These are phyloP conservation scores for Phaedon cochleariae DNA, from an alignment of 2,888 invertebrate genomes.

Conservation along the genomic window DNA sequence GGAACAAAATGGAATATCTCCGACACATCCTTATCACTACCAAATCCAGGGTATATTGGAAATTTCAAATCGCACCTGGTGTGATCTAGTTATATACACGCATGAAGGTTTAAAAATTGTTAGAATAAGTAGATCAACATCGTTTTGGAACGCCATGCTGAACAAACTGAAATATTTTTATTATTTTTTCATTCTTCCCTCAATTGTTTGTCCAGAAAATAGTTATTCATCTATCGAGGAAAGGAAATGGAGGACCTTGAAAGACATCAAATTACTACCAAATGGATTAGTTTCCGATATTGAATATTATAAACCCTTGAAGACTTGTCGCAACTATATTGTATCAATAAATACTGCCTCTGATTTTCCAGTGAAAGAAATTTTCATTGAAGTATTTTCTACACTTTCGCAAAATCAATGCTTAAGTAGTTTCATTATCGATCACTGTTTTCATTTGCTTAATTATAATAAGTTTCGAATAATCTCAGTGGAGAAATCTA, in stretches of 20 bases:
- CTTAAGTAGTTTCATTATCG: constrained; percentile 18
- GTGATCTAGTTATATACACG: constrained; percentile 12
- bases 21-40: neutral
- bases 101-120: constrained; percentile 17
- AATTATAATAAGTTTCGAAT: constrained; percentile 14
- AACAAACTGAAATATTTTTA: constrained; percentile 2
- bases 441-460: constrained; percentile 15
- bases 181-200: neutral
- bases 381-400: constrained; percentile 18
- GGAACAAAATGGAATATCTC: neutral
- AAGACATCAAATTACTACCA: neutral
- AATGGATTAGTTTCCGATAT: constrained; percentile 18
- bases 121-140: neutral
- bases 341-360: neutral
- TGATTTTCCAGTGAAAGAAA: constrained; percentile 11
- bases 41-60: constrained; percentile 19
- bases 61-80: constrained; percentile 7
- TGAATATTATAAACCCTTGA: constrained; percentile 17
- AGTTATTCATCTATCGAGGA: neutral
- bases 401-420: constrained; percentile 11
- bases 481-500: constrained; percentile 18
- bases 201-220: constrained; percentile 6
- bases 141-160: neutral
- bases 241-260: constrained; percentile 1
- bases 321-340: constrained; percentile 3